Evolutionary conservation across 2,797 vertebrate species (phyloP).

Genomic region (Arctocebus calabarensis): DNA sequence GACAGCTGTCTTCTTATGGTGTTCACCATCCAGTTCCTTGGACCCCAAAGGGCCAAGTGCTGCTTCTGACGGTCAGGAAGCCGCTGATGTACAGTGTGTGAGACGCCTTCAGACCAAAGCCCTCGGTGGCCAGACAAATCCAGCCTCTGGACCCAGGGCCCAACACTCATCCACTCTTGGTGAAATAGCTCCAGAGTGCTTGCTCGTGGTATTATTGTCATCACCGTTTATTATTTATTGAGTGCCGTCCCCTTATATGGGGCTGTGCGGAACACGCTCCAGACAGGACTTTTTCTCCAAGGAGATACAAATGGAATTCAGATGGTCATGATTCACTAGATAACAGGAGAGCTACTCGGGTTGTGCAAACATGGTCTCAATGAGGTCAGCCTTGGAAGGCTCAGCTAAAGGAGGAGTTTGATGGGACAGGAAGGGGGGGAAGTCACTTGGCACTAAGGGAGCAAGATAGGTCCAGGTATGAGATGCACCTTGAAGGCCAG

Average conservation of each 20-base stretch:
- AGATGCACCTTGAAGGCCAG: background rate
- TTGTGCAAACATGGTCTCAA: constrained; percentile 37
- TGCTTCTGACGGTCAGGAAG: background rate
- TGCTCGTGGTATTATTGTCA: constrained; percentile 52
- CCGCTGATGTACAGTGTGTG: background rate
- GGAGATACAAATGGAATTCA: constrained; percentile 77
- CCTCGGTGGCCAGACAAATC: background rate
- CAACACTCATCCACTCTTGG: background rate
- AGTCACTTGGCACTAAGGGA: background rate
- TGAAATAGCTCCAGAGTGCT: constrained; percentile 47
- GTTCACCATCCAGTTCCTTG: background rate
- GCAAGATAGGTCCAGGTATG: constrained; percentile 31
- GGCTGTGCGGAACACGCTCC: constrained; percentile 40
- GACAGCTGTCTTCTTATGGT: background rate
- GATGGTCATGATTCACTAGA: constrained; percentile 68
- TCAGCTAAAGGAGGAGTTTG: background rate
- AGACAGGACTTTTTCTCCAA: constrained; percentile 64
- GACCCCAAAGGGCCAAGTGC: background rate
- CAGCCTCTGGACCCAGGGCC: background rate
- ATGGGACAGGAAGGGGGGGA: background rate
- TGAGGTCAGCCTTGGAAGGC: constrained; percentile 73
- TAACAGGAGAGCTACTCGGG: constrained; percentile 56
- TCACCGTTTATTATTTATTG: constrained; percentile 74
- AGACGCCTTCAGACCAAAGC: background rate
- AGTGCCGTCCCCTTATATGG: constrained; percentile 52